Evolutionary conservation across 2,113 vertebrate species (phyloP), one percentile per base, ranked within the genome.

Genomic region (Amphiprion percula): DNA sequence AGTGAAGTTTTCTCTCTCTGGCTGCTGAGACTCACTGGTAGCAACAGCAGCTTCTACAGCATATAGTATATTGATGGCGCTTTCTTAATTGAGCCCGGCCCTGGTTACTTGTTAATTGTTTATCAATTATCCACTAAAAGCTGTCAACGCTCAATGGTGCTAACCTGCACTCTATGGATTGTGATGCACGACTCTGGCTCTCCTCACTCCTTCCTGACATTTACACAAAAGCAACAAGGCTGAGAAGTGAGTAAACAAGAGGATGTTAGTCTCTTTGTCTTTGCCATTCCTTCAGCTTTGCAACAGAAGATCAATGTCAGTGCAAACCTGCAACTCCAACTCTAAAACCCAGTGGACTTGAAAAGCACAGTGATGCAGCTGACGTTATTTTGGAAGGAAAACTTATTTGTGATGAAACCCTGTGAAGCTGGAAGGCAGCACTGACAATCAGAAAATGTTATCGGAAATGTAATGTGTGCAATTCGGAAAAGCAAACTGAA

Each of bases 281-380:
- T 26, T 46, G 9, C 56, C 58, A 9, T 61, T 59, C 33, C 53
- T 7, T 24, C 0, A 61, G 55, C 41, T 55, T 55, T 61, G 47
- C 41, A 68, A 28, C 47, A 69, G 33, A 24, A 41, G n/a, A 74
- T 73, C 64, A 30, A 24, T 62, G 54, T 69, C 59, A 55, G 14
- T 10, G 44, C 11, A 47, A 70, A 74, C 68, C 55, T 33, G 62
- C 7, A 68, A 8, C 16, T 56, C 60, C 15, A 19, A 44, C 49
- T 72, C 66, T 78, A 24, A 78, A 75, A 52, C 28, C 41, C 53
- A 17, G 47, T 37, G 30, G 55, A 63, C 41, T 71, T 53, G 21
- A 53, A 74, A 75, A 58, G 69, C 16, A 66, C 17, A 2, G 50
- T 4, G 17, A 59, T 2, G 46, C 44, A 17, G n/a, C 9, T 23